Percentiles rank a stretch among this genome's conserved stretches.
Conservation (phyloP, 2,888 invertebrate species). For the Cataglyphis altisquamis region DNA sequence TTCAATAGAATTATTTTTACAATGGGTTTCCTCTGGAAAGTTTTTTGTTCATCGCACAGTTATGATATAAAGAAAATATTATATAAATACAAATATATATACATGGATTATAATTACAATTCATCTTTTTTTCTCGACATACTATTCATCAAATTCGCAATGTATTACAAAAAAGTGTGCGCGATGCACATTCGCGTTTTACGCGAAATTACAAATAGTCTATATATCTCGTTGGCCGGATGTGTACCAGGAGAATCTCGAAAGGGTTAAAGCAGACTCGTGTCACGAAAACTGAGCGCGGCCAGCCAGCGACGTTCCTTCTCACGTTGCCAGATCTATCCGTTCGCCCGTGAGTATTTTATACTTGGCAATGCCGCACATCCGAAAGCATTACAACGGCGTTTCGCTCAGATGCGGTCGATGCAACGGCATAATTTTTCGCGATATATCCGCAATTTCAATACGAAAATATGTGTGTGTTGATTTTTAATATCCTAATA, state of each 20-base stretch:
- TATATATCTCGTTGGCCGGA: not conserved
- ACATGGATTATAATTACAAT: slow-evolving; percentile 1
- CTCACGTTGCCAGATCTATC: slow-evolving; percentile 40
- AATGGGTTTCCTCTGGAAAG: not conserved
- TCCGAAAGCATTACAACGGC: slow-evolving; percentile 40
- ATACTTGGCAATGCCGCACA: slow-evolving; percentile 15
- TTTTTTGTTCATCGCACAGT: not conserved
- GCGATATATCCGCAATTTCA: slow-evolving; percentile 3
- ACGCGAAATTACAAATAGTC: not conserved
- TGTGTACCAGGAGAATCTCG: not conserved
- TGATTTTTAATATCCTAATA: not conserved
- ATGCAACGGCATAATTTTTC: slow-evolving; percentile 30
- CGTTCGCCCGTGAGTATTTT: slow-evolving; percentile 4
- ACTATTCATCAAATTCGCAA: not conserved
- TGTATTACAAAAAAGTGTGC: not conserved
- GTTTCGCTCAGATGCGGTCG: slow-evolving; percentile 28
- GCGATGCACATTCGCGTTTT: not conserved
- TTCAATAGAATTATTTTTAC: slow-evolving; percentile 29
- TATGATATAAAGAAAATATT: not conserved
- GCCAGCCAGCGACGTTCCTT: slow-evolving; percentile 28
- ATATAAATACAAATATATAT: not conserved
- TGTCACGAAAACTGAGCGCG: slow-evolving; percentile 37
- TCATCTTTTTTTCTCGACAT: not conserved
- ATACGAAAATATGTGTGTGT: not conserved
- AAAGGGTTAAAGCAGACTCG: slow-evolving; percentile 41